Conservation (phyloP, 2,113 vertebrate genomes). For the Cettia cetti region DNA sequence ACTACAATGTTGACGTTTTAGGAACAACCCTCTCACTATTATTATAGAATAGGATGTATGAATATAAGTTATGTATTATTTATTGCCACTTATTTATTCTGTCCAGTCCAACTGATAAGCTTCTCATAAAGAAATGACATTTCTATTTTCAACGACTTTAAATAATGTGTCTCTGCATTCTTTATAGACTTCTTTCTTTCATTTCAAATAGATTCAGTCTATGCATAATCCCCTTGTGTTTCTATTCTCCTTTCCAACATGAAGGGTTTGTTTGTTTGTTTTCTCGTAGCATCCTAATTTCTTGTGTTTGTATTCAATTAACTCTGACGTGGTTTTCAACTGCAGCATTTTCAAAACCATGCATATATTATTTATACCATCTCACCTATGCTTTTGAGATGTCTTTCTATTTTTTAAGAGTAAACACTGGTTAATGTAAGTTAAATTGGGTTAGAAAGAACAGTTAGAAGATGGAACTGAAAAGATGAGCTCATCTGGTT, state of each 20-base stretch:
- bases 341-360: not conserved
- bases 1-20: not conserved
- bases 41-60: not conserved
- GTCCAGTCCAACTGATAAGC: not conserved
- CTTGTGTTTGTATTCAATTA: conserved; percentile 27
- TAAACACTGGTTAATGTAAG: conserved; percentile 1
- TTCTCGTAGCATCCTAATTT: not conserved
- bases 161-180: not conserved
- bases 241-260: not conserved
- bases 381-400: conserved; percentile 5
- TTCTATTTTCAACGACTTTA: not conserved
- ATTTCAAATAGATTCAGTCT: not conserved
- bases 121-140: not conserved
- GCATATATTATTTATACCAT: conserved; percentile 26
- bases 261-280: not conserved
- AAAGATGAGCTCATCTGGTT: not conserved
- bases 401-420: not conserved
- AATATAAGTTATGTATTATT: not conserved
- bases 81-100: not conserved
- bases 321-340: not conserved
- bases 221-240: not conserved
- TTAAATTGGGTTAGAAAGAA: not conserved
- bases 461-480: not conserved
- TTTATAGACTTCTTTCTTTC: not conserved
- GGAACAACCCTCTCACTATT: not conserved